A percentile compares a stretch with the other conserved stretches of the same genome.
These are phyloP conservation scores for Triops longicaudatus DNA, from an alignment of 1,140 invertebrate genomes.

Conservation along the genomic window DNA sequence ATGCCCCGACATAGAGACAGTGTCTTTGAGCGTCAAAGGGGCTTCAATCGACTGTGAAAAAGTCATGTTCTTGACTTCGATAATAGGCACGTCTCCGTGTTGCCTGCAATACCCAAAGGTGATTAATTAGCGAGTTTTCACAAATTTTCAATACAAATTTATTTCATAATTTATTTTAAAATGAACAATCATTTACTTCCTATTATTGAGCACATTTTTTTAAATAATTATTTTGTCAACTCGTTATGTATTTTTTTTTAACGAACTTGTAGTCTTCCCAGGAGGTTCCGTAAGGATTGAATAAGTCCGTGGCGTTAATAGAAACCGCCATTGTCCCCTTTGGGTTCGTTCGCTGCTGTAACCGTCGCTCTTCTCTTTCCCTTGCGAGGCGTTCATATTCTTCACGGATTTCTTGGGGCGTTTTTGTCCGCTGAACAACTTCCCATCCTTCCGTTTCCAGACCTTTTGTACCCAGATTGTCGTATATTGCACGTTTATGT, in stretches of 20 bases:
- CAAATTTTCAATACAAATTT: constrained; percentile 19
- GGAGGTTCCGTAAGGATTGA: constrained; percentile 52
- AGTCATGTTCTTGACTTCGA: constrained; percentile 85
- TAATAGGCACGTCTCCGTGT: constrained; percentile 51
- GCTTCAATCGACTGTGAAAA: constrained; percentile 88
- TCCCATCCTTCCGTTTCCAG: constrained; percentile 87
- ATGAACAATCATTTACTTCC: too few relatives aligned
- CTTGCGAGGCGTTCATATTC: constrained; percentile 78
- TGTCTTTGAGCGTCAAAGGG: constrained; percentile 75
- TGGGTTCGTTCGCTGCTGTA: constrained; percentile 83
- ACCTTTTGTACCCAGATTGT: constrained; percentile 65
- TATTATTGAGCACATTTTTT: too few relatives aligned
- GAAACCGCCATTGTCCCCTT: constrained; percentile 74
- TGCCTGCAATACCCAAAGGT: constrained; percentile 43
- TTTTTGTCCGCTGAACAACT: constrained; percentile 77
- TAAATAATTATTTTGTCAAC: too few relatives aligned
- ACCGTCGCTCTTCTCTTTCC: constrained; percentile 68
- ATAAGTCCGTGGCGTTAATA: constrained; percentile 87
- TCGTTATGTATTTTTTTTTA: background rate
- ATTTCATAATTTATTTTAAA: too few relatives aligned
- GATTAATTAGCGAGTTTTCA: constrained; percentile 21
- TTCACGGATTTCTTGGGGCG: constrained; percentile 85
- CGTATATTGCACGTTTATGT: constrained; percentile 69
- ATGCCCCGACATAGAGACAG: constrained; percentile 66
- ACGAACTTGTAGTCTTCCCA: constrained; percentile 55